A percentile compares a stretch with the other conserved stretches of the same genome.
These are phyloP conservation scores for Cynopterus sphinx DNA, from an alignment of 2,797 vertebrate genomes.

Conservation along the genomic window DNA sequence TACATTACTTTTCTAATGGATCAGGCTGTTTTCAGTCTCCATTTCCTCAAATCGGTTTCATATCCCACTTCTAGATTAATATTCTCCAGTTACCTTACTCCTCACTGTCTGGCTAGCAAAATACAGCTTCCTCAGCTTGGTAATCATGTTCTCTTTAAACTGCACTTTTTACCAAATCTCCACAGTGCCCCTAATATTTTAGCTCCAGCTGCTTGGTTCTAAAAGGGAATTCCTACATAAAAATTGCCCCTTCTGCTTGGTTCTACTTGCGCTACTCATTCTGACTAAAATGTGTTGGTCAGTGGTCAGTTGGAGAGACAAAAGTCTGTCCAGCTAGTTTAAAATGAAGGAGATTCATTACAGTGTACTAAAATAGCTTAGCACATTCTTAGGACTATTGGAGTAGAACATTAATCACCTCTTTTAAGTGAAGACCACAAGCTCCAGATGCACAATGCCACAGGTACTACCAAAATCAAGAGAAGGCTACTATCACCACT, in stretches of 20 bases:
- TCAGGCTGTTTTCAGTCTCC: not conserved
- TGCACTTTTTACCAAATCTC: not conserved
- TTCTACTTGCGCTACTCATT: not conserved
- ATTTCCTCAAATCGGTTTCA: not conserved
- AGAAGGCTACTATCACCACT: not conserved
- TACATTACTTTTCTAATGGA: not conserved
- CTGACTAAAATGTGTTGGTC: not conserved
- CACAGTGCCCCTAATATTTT: not conserved
- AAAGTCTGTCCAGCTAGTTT: not conserved
- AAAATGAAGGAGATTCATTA: not conserved
- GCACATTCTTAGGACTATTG: not conserved
- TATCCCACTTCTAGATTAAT: not conserved
- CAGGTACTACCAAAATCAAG: not conserved
- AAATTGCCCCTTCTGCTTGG: not conserved
- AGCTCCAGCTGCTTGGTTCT: not conserved
- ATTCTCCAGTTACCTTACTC: not conserved
- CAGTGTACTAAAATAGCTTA: not conserved
- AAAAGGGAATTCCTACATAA: not conserved
- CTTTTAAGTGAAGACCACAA: not conserved
- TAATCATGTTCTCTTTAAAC: not conserved
- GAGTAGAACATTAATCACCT: not conserved
- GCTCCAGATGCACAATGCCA: not conserved
- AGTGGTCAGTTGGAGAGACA: not conserved
- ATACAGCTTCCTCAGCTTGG: not conserved
- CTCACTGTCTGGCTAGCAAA: not conserved